Evolutionary conservation across 2,797 vertebrate genomes (phyloP).

Genomic region (Myotis daubentonii): DNA sequence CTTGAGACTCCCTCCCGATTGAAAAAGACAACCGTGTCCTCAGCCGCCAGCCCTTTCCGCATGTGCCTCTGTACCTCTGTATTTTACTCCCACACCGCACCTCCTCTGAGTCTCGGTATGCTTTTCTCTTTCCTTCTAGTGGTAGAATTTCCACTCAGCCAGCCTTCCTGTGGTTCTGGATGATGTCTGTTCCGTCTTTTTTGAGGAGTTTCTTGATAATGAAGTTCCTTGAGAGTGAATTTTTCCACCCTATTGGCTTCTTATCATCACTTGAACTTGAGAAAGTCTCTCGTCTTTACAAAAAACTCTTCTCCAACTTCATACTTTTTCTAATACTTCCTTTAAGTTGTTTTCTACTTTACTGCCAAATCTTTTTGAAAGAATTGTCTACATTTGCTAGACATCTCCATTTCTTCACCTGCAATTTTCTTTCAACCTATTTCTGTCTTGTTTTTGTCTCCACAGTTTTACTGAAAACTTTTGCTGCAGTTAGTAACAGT

Average conservation of each 20-base stretch:
- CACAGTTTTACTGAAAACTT: conserved; percentile 37
- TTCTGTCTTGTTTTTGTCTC: conserved; percentile 22
- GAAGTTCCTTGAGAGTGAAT: not conserved
- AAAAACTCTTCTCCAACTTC: not conserved
- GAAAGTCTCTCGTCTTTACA: not conserved
- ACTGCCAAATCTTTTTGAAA: not conserved
- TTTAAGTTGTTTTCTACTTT: not conserved
- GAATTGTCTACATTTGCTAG: not conserved
- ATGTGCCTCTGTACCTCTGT: too few relatives aligned
- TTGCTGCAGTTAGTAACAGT: not conserved
- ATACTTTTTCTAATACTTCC: not conserved
- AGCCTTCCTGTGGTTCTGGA: too few relatives aligned
- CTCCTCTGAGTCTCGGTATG: too few relatives aligned
- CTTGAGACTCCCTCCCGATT: too few relatives aligned
- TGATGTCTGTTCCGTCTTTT: not conserved
- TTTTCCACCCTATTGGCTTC: not conserved
- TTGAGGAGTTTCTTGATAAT: not conserved
- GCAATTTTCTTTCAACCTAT: conserved; percentile 15
- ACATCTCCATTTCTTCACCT: not conserved
- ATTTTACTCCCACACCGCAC: too few relatives aligned
- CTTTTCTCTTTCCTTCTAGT: too few relatives aligned
- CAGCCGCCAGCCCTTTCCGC: too few relatives aligned
- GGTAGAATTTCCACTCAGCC: too few relatives aligned
- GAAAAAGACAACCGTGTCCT: too few relatives aligned
- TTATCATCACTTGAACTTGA: not conserved